Base-by-base conservation (phyloP, 2,797 vertebrate genomes). In the Lepilemur septentrionalis region DNA sequence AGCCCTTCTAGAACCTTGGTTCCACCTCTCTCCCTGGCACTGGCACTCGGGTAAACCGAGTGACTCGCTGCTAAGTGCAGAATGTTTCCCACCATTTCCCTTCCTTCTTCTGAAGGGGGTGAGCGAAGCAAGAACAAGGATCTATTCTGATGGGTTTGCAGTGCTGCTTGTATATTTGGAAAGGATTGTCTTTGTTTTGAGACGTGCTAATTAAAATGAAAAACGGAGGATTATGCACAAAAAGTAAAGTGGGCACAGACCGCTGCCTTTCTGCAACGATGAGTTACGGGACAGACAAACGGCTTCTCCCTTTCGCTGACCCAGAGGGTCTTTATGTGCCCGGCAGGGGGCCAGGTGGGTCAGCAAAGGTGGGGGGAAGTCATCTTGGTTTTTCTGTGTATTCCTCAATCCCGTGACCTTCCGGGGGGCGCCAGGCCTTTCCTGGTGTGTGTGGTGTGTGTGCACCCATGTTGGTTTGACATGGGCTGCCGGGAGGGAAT, bases 141-240 rank as follows among this genome's bases (percentile, higher is more conserved):
- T 80, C 46, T 43, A 2, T 65, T 93, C 20, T 35, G 38, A 25
- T 0, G 20, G 14, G 13, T 87, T 85, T 95, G 48, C 83, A 76
- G 30, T 12, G 3, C 25, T 50, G 35, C 25, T 48, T 4, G 0
- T 17, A n/a, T 41, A 14, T 95, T 59, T 43, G 17, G 20, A 69
- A 94, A 96, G 48, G 92, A 86, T 25, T 61, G 43, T 93, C 93
- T 91, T 96, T 38, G 94, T 25, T 50, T 73, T 94, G 46, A 96
- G 87, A 70, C 13, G 15, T 11, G 61, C 67, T 65, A 48, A 95
- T 72, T 85, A 43, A 73, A 91, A 86, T 25, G 9, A 79, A 92
- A 96, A 96, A 75, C 17, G 50, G 30, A 50, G 48, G 43, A 52
- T 93, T 75, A 91, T 38, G 18, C 35, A 38, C 59, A 22, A 14